These are phyloP conservation scores for Ptychodera flava DNA, from an alignment of 35 echinoderm and acorn worm species.

Conservation along the genomic window DNA sequence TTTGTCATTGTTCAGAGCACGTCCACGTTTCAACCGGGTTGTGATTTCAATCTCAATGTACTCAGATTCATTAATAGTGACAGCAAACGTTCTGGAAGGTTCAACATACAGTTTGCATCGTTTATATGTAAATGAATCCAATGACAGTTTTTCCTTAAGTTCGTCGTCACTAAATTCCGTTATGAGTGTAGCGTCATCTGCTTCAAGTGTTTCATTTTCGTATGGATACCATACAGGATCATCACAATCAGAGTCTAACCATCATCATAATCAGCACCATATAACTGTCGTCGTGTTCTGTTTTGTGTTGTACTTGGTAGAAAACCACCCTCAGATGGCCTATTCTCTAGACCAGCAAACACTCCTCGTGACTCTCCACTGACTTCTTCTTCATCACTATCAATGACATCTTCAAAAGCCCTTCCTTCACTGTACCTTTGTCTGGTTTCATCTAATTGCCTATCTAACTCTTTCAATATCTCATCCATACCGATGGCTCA, in stretches of 20 bases:
- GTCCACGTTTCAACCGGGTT: slow-evolving; percentile 44
- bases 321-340: not conserved
- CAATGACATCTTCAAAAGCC: too few relatives aligned
- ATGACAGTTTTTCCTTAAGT: not conserved
- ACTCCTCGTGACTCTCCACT: not conserved
- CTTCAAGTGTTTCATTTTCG: not conserved
- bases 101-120: not conserved
- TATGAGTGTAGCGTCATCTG: not conserved
- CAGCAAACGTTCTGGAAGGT: slow-evolving; percentile 11
- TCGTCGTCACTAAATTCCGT: not conserved
- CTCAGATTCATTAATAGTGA: slow-evolving; percentile 35
- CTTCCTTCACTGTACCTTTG: not conserved
- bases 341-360: too few relatives aligned
- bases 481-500: slow-evolving; percentile 36
- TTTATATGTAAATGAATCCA: not conserved
- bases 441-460: slow-evolving; percentile 37
- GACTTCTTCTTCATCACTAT: not conserved
- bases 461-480: slow-evolving; percentile 54
- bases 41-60: slow-evolving; percentile 62
- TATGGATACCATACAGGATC: not conserved
- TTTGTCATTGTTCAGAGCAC: slow-evolving; percentile 60
- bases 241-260: not conserved
- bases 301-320: too few relatives aligned
- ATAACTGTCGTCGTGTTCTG: not conserved
- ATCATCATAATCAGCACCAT: not conserved